These are phyloP conservation scores for Hippasteria phrygiana DNA, from an alignment of 53 echinoderm and acorn worm genomes.

Conservation along the genomic window DNA sequence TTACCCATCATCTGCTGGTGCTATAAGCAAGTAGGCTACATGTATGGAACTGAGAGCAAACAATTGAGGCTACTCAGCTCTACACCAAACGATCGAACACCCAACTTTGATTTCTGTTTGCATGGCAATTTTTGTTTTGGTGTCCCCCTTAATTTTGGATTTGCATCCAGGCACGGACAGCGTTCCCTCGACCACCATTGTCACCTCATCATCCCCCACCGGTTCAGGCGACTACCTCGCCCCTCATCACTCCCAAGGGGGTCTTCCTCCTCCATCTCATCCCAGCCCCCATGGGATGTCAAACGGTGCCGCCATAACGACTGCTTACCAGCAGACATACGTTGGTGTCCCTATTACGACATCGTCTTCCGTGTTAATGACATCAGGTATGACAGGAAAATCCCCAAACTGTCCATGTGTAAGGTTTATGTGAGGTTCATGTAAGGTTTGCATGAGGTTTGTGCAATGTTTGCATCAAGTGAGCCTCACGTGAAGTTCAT, in stretches of 20 bases:
- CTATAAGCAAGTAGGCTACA: too few species aligned
- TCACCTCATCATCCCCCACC: conserved; percentile 64
- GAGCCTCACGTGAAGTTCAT: background rate
- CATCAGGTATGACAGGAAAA: conserved; percentile 37
- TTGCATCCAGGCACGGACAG: conserved; percentile 52
- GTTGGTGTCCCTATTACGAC: conserved; percentile 60
- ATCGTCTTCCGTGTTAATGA: conserved; percentile 49
- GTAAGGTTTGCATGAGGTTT: background rate
- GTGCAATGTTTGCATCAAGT: background rate
- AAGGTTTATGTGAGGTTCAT: background rate
- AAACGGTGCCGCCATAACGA: conserved; percentile 51
- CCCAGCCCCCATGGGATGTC: conserved; percentile 61
- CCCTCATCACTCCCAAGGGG: conserved; percentile 14
- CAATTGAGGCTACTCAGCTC: too few species aligned
- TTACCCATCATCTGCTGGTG: too few species aligned
- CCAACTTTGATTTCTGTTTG: conserved; percentile 20
- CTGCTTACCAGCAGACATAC: conserved; percentile 48
- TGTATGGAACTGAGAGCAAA: too few species aligned
- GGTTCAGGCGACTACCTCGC: conserved; percentile 58
- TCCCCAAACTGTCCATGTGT: background rate
- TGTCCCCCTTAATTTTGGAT: conserved; percentile 20
- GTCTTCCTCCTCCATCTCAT: conserved; percentile 1
- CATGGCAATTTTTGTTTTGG: conserved; percentile 36
- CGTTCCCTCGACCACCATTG: conserved; percentile 45
- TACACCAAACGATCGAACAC: conserved; percentile 11